Evolutionary conservation across 2,888 invertebrate species (phyloP), one percentile per base, ranked within the genome.

Genomic region (Ectemnius lituratus): DNA sequence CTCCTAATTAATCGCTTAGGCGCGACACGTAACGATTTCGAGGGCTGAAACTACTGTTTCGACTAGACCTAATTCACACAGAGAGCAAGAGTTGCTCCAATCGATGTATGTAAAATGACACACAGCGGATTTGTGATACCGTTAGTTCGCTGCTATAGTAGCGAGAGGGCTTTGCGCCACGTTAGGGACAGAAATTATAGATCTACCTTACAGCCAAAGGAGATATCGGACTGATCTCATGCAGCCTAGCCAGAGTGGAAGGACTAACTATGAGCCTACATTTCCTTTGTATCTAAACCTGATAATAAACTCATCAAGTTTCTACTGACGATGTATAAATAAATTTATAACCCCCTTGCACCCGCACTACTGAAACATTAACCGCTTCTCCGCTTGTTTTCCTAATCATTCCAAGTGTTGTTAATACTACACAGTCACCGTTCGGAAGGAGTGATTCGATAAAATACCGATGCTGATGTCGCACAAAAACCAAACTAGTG

Each of bases 271-370:
- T 56, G 70, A 79, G 70, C 75, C 73, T 75, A 77, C 16, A 37
- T 52, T 70, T 74, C 82, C 84, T 86, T 84, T 88, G 86, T 89
- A 88, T 83, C 82, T 78, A 83, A 84, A 85, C 83, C 80, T 83
- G 75, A 85, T 84, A 89, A 89, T 89, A 89, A 88, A 89, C 84
- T 85, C 83, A 84, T 85, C 81, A 85, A 86, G 82, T 88, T 89
- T 88, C 84, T 86, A 87, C 82, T 84, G 76, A 84, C 83, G 37
- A 80, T 80, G 83, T 72, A 83, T 81, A 81, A 80, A 83, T 81
- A 84, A 82, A 75, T 84, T 74, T 76, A 74, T 82, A 80, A 84
- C 73, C 83, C 86, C 79, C 73, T 72, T 62, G 67, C 73, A 80
- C 77, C 78, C 57, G 66, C 66, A 56, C 4, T 46, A 66, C 37